These are phyloP conservation scores for Agelas oroides DNA, from an alignment of 37 sponge, comb jelly and placozoan genomes.

Conservation along the genomic window DNA sequence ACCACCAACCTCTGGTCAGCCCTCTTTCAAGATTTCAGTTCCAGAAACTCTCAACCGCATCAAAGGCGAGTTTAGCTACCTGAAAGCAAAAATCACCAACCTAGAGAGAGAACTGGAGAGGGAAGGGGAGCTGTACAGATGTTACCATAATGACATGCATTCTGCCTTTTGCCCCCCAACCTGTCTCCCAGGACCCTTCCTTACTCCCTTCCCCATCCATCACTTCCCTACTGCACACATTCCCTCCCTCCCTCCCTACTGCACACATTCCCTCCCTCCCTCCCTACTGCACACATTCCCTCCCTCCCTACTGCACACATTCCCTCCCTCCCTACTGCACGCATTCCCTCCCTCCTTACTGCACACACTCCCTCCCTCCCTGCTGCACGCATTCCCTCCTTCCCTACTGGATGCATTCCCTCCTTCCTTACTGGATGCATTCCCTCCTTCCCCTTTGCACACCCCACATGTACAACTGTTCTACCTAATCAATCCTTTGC, in stretches of 20 bases:
- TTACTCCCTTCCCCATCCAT: slow-evolving; percentile 26
- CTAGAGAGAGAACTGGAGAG: no score
- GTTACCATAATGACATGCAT: no score
- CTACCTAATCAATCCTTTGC: slow-evolving; percentile 8
- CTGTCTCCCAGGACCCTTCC: slow-evolving; percentile 43
- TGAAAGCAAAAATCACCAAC: slow-evolving; percentile 64
- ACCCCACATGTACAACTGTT: background rate
- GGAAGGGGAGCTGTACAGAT: no score
- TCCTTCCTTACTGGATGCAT: background rate
- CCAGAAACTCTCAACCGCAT: slow-evolving; percentile 64
- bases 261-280: slow-evolving; percentile 27
- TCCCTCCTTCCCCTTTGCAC: slow-evolving; percentile 18
- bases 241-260: slow-evolving; percentile 28
- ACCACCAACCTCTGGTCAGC: slow-evolving; percentile 17
- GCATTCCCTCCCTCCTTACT: slow-evolving; percentile 5
- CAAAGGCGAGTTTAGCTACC: slow-evolving; percentile 69
- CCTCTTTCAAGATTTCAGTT: slow-evolving; percentile 57
- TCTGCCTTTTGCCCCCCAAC: slow-evolving; percentile 48
- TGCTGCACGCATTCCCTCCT: background rate
- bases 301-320: background rate
- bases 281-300: slow-evolving; percentile 18
- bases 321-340: slow-evolving; percentile 7
- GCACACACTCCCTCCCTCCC: background rate
- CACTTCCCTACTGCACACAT: slow-evolving; percentile 22
- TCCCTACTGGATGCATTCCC: no score